Conservation (phyloP, 2,888 invertebrate species). For the Brachyopa scutellaris region DNA sequence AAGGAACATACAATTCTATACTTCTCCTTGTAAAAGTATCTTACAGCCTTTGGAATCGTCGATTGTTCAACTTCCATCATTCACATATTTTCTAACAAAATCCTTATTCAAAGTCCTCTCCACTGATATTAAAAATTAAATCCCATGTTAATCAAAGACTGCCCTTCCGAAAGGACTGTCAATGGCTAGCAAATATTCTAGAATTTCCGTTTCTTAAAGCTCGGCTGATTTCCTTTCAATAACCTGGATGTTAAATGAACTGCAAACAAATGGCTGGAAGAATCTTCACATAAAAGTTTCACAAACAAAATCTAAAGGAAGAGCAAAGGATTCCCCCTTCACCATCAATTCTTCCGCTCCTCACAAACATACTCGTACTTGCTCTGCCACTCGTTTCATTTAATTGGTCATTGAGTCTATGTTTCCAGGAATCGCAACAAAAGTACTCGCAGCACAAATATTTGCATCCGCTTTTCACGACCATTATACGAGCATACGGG, state of each 20-base stretch:
- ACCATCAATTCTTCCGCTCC: too few species aligned
- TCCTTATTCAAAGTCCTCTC: too few species aligned
- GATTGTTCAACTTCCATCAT: too few species aligned
- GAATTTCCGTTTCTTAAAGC: neutral
- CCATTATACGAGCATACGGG: too few species aligned
- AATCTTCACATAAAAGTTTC: neutral
- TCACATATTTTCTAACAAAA: too few species aligned
- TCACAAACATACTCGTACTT: too few species aligned
- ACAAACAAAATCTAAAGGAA: constrained; percentile 21
- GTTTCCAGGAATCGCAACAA: constrained; percentile 31
- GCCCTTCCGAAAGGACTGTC: neutral
- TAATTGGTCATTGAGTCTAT: constrained; percentile 50
- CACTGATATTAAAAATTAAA: too few species aligned
- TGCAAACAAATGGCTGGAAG: constrained; percentile 1
- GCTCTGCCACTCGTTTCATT: too few species aligned
- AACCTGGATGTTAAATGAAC: constrained; percentile 26
- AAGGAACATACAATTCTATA: too few species aligned
- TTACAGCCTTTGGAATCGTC: too few species aligned
- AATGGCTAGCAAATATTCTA: neutral
- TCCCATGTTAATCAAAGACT: neutral
- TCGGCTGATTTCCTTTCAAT: neutral
- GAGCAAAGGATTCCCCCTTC: constrained; percentile 29
- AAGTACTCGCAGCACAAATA: constrained; percentile 52
- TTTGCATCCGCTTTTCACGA: constrained; percentile 44
- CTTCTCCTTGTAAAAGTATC: too few species aligned